These are phyloP conservation scores for Araneus ventricosus DNA, from an alignment of 1,140 invertebrate species.

Conservation along the genomic window DNA sequence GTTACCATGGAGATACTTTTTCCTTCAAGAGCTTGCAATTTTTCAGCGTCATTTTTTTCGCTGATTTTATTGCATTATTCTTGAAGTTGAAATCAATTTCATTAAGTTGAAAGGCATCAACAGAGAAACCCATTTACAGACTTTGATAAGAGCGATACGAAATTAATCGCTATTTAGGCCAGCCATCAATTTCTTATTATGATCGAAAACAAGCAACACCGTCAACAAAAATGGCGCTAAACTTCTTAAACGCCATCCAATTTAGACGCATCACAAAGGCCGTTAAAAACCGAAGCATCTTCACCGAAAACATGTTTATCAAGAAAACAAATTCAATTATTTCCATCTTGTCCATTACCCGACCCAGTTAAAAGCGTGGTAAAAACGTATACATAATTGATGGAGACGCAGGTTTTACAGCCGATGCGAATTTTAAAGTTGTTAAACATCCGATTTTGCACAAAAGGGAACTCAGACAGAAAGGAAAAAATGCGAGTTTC, in stretches of 20 bases:
- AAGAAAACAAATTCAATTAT: conserved; percentile 23
- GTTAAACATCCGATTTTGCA: conserved; percentile 15
- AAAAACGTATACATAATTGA: not conserved
- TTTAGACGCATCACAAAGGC: not conserved
- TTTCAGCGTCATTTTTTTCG: too few species aligned
- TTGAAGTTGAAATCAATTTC: too few species aligned
- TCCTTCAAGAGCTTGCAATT: too few species aligned
- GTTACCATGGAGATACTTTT: too few species aligned
- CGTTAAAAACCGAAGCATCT: not conserved
- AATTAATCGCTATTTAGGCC: too few species aligned
- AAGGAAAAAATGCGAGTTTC: not conserved
- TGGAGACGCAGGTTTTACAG: not conserved
- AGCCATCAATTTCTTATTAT: too few species aligned
- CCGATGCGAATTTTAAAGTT: conserved; percentile 15
- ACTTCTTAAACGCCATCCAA: not conserved
- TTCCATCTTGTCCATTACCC: not conserved
- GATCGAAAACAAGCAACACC: not conserved
- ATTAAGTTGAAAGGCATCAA: too few species aligned
- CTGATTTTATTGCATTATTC: too few species aligned
- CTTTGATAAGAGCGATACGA: too few species aligned
- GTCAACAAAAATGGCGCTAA: not conserved
- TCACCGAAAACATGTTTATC: not conserved
- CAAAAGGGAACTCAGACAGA: not conserved
- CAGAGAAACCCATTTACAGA: too few species aligned
- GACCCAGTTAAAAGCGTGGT: not conserved